phyloP scores from a whole-genome alignment of 1,140 invertebrate genomes.

The Atta cephalotes region DNA sequence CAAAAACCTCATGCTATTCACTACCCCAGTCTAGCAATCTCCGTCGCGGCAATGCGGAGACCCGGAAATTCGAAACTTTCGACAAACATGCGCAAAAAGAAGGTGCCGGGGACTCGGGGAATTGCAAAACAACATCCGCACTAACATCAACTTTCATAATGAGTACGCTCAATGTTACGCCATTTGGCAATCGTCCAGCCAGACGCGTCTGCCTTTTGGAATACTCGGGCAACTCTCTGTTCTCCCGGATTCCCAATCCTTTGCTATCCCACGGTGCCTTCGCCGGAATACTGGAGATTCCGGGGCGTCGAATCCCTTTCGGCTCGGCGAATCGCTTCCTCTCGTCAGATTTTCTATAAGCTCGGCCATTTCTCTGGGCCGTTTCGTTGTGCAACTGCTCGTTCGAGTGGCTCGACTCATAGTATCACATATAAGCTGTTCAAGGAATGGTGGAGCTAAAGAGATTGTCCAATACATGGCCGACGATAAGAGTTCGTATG shows the following conservation, averaged over 20 bases:
- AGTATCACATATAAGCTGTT: slow-evolving; percentile 51
- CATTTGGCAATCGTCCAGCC: slow-evolving; percentile 81
- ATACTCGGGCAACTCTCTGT: slow-evolving; percentile 53
- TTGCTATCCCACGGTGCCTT: slow-evolving; percentile 52
- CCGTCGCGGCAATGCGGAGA: slow-evolving; percentile 49
- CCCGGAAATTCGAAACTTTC: slow-evolving; percentile 82
- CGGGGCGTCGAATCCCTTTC: slow-evolving; percentile 72
- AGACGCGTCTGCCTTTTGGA: slow-evolving; percentile 71
- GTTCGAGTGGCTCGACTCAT: slow-evolving; percentile 64
- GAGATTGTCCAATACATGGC: background rate
- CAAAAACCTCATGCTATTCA: slow-evolving; percentile 54
- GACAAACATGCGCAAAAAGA: slow-evolving; percentile 78
- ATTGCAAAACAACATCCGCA: slow-evolving; percentile 82
- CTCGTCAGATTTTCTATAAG: slow-evolving; percentile 76
- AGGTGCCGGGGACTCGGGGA: slow-evolving; percentile 69
- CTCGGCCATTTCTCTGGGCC: slow-evolving; percentile 75
- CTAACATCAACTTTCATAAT: slow-evolving; percentile 84
- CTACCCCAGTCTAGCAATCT: slow-evolving; percentile 62
- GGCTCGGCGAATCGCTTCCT: slow-evolving; percentile 72
- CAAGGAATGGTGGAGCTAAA: slow-evolving; percentile 47
- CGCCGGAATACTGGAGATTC: slow-evolving; percentile 49
- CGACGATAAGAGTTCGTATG: slow-evolving; percentile 7
- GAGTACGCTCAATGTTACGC: slow-evolving; percentile 81
- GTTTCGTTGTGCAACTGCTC: slow-evolving; percentile 68
- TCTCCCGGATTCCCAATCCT: slow-evolving; percentile 36